Percentiles rank a stretch among this genome's conserved stretches.
phyloP scores from a whole-genome alignment of 64 coral and sea anemone genomes.

The Montipora efflorescens region DNA sequence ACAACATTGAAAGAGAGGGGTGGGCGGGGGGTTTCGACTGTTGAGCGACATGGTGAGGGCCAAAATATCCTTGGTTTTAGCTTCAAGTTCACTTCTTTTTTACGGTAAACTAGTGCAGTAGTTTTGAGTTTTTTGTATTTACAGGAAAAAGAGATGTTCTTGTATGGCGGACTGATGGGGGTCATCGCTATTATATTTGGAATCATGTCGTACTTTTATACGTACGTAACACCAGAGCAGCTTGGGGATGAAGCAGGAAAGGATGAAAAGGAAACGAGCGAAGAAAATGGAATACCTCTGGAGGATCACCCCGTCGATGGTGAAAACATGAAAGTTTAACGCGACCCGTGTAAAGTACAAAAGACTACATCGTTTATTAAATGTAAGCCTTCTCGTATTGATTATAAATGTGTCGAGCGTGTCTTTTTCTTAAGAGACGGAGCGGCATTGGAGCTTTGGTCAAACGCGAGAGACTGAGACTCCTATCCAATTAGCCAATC shows the following conservation, averaged over 20 bases:
- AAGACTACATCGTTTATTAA: too few relatives aligned
- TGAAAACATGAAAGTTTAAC: not conserved
- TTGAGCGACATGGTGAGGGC: too few relatives aligned
- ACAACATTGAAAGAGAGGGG: too few relatives aligned
- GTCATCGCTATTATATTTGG: slow-evolving; percentile 87
- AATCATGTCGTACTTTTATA: slow-evolving; percentile 92
- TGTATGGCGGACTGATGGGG: slow-evolving; percentile 92
- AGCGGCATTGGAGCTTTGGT: too few relatives aligned
- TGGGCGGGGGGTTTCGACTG: too few relatives aligned
- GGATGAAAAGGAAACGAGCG: slow-evolving; percentile 12
- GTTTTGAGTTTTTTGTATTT: not conserved
- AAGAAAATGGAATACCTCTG: slow-evolving; percentile 1
- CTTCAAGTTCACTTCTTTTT: not conserved
- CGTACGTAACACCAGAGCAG: slow-evolving; percentile 74
- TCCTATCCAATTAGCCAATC: too few relatives aligned
- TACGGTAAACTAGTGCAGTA: not conserved
- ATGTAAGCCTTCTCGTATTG: not conserved
- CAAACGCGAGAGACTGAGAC: too few relatives aligned
- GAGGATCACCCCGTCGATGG: not conserved
- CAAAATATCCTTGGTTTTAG: too few relatives aligned
- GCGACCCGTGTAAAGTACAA: too few relatives aligned
- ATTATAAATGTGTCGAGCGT: not conserved
- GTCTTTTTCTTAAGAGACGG: too few relatives aligned
- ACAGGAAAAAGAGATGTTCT: slow-evolving; percentile 93
- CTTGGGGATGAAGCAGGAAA: not conserved